Evolutionary conservation across 2,797 vertebrate species (phyloP).

Genomic region (Buphagus erythrorhynchus): DNA sequence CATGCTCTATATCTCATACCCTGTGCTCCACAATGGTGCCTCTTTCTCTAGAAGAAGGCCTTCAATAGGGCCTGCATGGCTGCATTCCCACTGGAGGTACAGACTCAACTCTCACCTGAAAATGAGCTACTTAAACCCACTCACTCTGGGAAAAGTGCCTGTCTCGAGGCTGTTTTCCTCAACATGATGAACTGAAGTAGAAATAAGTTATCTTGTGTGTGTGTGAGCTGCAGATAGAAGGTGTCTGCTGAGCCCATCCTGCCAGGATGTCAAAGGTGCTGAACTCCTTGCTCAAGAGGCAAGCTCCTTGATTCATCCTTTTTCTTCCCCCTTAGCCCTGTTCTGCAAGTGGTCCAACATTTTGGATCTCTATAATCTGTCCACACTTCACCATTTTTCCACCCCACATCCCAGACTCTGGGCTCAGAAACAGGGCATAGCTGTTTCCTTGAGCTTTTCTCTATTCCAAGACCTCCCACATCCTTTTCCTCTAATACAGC

Average conservation of each 20-base stretch:
- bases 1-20: background rate
- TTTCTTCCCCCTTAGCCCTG: background rate
- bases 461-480: slow-evolving; percentile 54
- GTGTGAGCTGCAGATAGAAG: background rate
- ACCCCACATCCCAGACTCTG: background rate
- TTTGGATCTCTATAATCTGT: background rate
- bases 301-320: background rate
- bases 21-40: background rate
- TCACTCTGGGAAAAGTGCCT: background rate
- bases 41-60: background rate
- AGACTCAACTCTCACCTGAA: background rate
- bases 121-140: background rate
- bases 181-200: background rate
- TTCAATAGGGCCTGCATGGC: background rate
- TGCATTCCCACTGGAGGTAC: background rate
- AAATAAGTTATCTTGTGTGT: background rate
- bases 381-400: background rate
- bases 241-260: background rate
- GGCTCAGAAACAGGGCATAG: background rate
- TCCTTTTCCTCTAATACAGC: slow-evolving; percentile 7
- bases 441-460: background rate
- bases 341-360: background rate
- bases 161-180: background rate
- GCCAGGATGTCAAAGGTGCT: background rate
- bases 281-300: background rate